Evolutionary conservation across 2,888 invertebrate species (phyloP).

Genomic region (Synanthedon myopaeformis): DNA sequence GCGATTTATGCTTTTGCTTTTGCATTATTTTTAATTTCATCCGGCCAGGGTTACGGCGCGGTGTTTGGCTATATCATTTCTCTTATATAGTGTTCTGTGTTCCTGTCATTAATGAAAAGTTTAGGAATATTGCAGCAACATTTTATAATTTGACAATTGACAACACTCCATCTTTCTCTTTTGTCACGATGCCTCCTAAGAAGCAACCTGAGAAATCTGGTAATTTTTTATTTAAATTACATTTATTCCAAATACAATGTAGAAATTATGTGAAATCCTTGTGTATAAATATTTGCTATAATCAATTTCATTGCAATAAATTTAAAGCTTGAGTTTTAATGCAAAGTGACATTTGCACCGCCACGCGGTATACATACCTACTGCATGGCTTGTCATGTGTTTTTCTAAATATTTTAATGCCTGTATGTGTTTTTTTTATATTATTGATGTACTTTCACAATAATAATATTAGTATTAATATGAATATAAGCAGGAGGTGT

Average conservation of each 20-base stretch:
- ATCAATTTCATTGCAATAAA: not conserved
- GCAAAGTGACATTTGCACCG: slow-evolving; percentile 11
- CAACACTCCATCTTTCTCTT: slow-evolving; percentile 51
- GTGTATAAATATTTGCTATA: not conserved
- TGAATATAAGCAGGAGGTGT: no score
- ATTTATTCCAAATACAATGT: not conserved
- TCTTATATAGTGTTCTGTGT: no score
- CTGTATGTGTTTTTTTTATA: no score
- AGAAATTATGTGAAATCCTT: not conserved
- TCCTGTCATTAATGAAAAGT: no score
- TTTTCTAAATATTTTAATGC: not conserved
- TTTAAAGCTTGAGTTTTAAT: not conserved
- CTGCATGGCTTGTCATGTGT: not conserved
- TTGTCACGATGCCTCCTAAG: slow-evolving; percentile 83
- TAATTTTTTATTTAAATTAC: slow-evolving; percentile 56
- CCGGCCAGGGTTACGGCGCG: no score
- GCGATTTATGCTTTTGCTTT: no score
- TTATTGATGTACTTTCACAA: no score
- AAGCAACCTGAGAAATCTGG: slow-evolving; percentile 90
- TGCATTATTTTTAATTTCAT: no score
- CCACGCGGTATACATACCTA: slow-evolving; percentile 35
- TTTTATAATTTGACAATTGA: slow-evolving; percentile 9
- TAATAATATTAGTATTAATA: not conserved
- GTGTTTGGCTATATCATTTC: no score
- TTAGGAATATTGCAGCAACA: no score